A percentile compares a stretch with the other conserved stretches of the same genome.
Evolutionary conservation across 2,113 vertebrate genomes (phyloP).

Genomic region (human): GRCh38 chr3:17847501-17848000

Average conservation of each 20-base stretch:
- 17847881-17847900: background rate
- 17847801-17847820: background rate
- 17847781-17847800: background rate
- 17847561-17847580: background rate
- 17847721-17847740: background rate
- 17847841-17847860: background rate
- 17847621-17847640: background rate
- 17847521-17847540: constrained; percentile 2
- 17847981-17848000: background rate
- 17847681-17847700: background rate
- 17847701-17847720: background rate
- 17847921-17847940: background rate
- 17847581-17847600: background rate
- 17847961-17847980: background rate
- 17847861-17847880: background rate
- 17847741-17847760: background rate
- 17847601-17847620: background rate
- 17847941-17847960: background rate
- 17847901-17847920: background rate
- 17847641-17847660: background rate
- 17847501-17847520: background rate
- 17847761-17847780: background rate
- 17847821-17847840: background rate
- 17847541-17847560: background rate
- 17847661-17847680: background rate